Base-by-base conservation (phyloP, 1,140 invertebrate genomes). In the Scaptomyza graminum region DNA sequence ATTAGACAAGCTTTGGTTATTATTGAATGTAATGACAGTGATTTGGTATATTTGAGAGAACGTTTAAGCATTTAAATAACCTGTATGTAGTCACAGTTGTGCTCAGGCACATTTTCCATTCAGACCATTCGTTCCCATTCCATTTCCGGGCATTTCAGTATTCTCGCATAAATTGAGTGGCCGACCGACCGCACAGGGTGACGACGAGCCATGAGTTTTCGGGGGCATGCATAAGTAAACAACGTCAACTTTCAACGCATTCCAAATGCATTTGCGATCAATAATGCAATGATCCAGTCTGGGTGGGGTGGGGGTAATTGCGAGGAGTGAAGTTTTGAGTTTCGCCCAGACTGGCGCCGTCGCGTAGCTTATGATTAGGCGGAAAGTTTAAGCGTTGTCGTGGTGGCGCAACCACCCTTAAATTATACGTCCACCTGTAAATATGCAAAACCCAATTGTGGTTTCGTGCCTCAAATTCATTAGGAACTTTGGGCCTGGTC, bases 401-500 rank as follows among this genome's bases (percentile, higher is more conserved):
- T n/a, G 18, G 18, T 22, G 18, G 18, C 18, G 18, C 28, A 31
- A 31, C 0, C 28, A 31, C 28, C 28, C 28, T 31, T 31, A 31
- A 31, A 5, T 31, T 31, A 82, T 65, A 75, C 78, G 67, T 78
- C 67, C 77, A 79, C 74, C 55, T 74, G 49, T 39, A 22, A 28
- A 18, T 15, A 59, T 47, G 49, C 25, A 18, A 64, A 75, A 79
- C 82, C 0, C 31, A 8, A 9, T 34, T 8, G 28, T 44, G 70
- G 74, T 87, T 78, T 85, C 82, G 82, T 85, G 82, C 71, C 74
- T 77, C 52, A 59, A 78, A 85, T 82, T 82, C 78, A 85, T 85
- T 85, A 82, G 72, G 52, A 52, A 68, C 55, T 67, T 52, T 62
- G 55, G 65, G 62, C 82, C 18, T 22, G 18, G 28, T 6, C 28